Evolutionary conservation across 2,113 vertebrate species (phyloP).

Genomic region (Macquaria australasica): DNA sequence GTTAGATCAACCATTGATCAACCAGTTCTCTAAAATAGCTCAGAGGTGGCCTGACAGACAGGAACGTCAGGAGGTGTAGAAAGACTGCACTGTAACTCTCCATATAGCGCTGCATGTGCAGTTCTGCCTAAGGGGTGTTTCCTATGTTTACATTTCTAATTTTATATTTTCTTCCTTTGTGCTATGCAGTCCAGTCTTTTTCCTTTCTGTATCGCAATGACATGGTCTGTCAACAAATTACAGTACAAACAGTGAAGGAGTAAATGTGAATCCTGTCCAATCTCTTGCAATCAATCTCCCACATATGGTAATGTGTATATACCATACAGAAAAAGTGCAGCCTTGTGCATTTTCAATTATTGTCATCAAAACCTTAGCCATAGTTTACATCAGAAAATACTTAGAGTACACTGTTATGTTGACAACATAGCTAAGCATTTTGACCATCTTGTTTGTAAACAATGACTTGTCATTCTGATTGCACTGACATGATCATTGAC

Average conservation of each 20-base stretch:
- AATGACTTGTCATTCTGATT: neutral
- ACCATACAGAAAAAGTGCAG: too few relatives aligned
- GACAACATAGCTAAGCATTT: neutral
- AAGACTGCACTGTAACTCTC: neutral
- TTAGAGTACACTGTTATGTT: neutral
- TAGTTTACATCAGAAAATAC: too few relatives aligned
- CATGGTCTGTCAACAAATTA: neutral
- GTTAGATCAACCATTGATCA: too few relatives aligned
- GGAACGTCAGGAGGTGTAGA: neutral
- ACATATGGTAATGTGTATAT: too few relatives aligned
- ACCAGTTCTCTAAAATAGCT: too few relatives aligned
- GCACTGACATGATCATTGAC: neutral
- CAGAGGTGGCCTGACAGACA: too few relatives aligned
- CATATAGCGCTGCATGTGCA: neutral
- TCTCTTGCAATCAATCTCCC: too few relatives aligned
- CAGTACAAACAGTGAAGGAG: neutral
- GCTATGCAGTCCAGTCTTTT: too few relatives aligned
- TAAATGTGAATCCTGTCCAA: too few relatives aligned
- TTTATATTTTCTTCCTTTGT: neutral
- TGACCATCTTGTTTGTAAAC: constrained; percentile 1
- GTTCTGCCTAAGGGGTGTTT: neutral
- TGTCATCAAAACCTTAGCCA: too few relatives aligned
- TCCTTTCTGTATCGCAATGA: neutral
- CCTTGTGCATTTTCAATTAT: too few relatives aligned
- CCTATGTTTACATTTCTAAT: neutral